Conservation (phyloP, 2,113 vertebrate genomes). For the Caretta caretta region DNA sequence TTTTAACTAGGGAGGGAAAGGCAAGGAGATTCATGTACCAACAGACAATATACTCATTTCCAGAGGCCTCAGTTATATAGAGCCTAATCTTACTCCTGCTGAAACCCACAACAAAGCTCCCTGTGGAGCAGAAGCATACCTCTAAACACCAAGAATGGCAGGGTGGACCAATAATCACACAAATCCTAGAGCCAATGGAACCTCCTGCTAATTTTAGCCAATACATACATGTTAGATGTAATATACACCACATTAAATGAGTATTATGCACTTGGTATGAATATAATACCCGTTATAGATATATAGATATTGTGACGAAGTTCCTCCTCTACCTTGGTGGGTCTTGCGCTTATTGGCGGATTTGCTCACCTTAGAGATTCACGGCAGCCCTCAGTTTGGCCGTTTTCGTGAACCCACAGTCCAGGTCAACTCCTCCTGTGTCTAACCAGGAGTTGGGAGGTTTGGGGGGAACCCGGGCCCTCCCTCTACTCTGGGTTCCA, state of each 20-base stretch:
- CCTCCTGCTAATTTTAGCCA: not conserved
- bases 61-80: not conserved
- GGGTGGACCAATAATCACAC: rapidly evolving
- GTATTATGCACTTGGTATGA: not conserved
- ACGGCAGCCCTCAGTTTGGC: too few species aligned
- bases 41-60: not conserved
- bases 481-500: too few species aligned
- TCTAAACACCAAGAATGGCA: not conserved
- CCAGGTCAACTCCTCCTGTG: too few species aligned
- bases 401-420: too few species aligned
- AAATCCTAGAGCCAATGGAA: not conserved
- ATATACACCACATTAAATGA: not conserved
- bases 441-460: too few species aligned
- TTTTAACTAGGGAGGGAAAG: not conserved
- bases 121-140: not conserved
- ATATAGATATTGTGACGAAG: not conserved
- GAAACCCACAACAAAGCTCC: rapidly evolving
- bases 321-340: too few species aligned
- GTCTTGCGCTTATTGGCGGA: too few species aligned
- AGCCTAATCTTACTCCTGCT: not conserved
- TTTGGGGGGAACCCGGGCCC: too few species aligned
- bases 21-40: not conserved
- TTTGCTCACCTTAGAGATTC: too few species aligned
- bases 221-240: not conserved
- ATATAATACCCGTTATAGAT: not conserved